Base-by-base conservation (phyloP, 2,888 invertebrate genomes). In the Tenthredo livida region DNA sequence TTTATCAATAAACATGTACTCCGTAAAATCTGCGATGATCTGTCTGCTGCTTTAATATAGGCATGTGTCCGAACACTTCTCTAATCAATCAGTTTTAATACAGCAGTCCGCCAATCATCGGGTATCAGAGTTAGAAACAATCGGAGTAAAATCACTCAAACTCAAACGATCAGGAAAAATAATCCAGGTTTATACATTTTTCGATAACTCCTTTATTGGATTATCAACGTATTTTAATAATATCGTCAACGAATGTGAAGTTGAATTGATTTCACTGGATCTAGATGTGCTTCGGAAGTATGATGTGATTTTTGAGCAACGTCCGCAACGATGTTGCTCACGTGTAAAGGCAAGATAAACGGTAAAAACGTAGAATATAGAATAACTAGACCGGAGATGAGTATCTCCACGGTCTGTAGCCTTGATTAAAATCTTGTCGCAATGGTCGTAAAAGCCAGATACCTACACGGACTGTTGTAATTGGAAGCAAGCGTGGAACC, bases 401-500 rank as follows among this genome's bases (percentile, higher is more conserved):
- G 72, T 17, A 73, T 73, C 72, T 40, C 72, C 9, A 21, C 43
- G 40, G 40, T 72, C 12, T n/a, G 72, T 72, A 37, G n/a, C 72
- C 72, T 73, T 73, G 72, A 73, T 73, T 73, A 73, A 67, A 43
- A 73, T 73, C 72, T 73, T 73, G 72, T 73, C 72, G 21, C 72
- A 15, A 21, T 43, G 72, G 43, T 73, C 72, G 72, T 73, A 73
- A 73, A 73, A 43, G 72, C 72, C 72, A 73, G 43, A 72, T 72
- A 72, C 70, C 21, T 40, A 7, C 17, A 10, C 43, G 43, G 72
- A 73, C 43, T 43, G 72, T 40, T 40, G n/a, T 12, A 21, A 43
- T 40, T 21, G 37, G 72, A 43, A 73, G 43, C 40, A 6, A 43
- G 72, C 12, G 40, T 73, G 43, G 40, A 73, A 43, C 72, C 40